These are phyloP conservation scores for Hetaerina americana DNA, from an alignment of 1,140 invertebrate genomes.

Conservation along the genomic window DNA sequence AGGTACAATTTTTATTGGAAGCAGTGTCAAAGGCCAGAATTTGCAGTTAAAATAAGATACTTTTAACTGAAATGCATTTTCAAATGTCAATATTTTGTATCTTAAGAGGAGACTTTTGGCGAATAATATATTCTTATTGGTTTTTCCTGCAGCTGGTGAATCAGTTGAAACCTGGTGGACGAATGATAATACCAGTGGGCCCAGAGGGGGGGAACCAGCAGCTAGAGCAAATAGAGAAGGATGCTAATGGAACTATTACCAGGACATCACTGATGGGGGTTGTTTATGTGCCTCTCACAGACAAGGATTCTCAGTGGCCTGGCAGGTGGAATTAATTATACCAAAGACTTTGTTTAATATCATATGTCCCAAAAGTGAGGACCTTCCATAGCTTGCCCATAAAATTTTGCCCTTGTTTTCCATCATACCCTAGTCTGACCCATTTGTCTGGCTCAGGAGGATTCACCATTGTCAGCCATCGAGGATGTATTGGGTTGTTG, in stretches of 20 bases:
- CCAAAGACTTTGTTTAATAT: not conserved
- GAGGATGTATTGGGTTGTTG: not conserved
- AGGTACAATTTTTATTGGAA: no score
- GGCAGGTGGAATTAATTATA: constrained; percentile 21
- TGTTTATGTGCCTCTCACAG: constrained; percentile 92
- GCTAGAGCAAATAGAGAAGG: constrained; percentile 81
- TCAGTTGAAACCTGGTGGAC: constrained; percentile 68
- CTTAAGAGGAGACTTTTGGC: not conserved
- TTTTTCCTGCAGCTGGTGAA: constrained; percentile 41
- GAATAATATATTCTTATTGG: not conserved
- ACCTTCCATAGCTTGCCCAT: not conserved
- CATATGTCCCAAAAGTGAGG: not conserved
- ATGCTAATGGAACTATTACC: constrained; percentile 60
- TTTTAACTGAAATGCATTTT: no score
- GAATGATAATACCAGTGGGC: constrained; percentile 86
- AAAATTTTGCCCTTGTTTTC: not conserved
- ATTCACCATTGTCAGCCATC: not conserved
- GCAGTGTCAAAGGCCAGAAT: no score
- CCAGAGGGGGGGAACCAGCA: constrained; percentile 66
- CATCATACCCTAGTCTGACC: not conserved
- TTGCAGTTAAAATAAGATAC: no score
- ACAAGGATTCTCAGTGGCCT: constrained; percentile 59
- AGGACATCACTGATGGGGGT: constrained; percentile 83
- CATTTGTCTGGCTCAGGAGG: not conserved
- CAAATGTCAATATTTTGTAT: not conserved